Evolutionary conservation across 2,113 vertebrate species (phyloP).

Genomic region (Naja naja): DNA sequence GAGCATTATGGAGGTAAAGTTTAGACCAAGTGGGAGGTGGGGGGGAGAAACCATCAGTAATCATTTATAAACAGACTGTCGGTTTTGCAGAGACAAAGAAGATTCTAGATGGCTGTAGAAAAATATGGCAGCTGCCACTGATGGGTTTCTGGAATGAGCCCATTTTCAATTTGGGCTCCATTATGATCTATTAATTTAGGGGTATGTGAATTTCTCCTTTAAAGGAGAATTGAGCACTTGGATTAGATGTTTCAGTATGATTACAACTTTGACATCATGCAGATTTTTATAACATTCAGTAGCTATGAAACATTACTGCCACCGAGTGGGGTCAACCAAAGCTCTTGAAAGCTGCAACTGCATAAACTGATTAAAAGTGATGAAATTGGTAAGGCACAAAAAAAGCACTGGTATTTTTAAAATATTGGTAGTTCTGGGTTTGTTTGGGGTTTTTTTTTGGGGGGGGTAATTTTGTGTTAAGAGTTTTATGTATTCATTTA

Average conservation of each 20-base stretch:
- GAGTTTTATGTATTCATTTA: neutral
- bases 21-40: no score
- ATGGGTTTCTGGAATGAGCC: neutral
- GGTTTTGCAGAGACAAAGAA: neutral
- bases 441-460: neutral
- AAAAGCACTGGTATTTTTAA: neutral
- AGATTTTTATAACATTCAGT: neutral
- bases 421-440: neutral
- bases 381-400: neutral
- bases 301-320: conserved; percentile 38
- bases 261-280: neutral
- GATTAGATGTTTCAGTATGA: neutral
- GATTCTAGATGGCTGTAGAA: neutral
- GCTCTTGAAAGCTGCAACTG: neutral
- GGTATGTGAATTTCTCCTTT: neutral
- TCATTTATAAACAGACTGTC: neutral
- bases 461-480: neutral
- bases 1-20: neutral
- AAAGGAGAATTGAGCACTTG: neutral
- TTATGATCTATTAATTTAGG: neutral
- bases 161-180: neutral
- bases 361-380: neutral
- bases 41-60: neutral
- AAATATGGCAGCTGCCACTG: neutral
- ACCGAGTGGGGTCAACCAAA: conserved; percentile 42